phyloP scores from a whole-genome alignment of 2,797 vertebrate species.

The Stomatorhinus walkeri region DNA sequence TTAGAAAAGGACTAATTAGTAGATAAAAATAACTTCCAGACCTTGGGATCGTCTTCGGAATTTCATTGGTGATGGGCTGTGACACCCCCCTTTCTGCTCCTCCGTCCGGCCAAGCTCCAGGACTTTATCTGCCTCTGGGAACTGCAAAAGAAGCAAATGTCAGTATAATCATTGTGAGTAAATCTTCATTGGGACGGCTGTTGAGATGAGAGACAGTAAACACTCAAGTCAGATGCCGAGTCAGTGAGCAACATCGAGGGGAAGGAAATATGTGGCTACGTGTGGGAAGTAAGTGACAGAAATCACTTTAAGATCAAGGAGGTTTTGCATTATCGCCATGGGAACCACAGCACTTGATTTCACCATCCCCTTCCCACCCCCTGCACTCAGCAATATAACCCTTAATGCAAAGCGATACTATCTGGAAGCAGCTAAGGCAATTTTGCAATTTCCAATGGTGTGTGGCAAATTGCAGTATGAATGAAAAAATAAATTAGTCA shows the following conservation, averaged over 20 bases:
- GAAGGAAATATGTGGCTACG: neutral
- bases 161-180: neutral
- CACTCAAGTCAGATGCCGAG: neutral
- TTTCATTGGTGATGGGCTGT: constrained; percentile 70
- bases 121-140: constrained; percentile 58
- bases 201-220: neutral
- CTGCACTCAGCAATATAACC: neutral
- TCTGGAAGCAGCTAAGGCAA: neutral
- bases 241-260: neutral
- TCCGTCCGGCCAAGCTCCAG: constrained; percentile 58
- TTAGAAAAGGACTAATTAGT: neutral
- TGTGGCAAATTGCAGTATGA: neutral
- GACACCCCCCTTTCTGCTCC: constrained; percentile 57
- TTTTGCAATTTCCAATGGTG: constrained; percentile 19
- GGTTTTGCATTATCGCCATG: constrained; percentile 19
- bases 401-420: constrained; percentile 29
- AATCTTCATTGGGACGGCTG: neutral
- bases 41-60: constrained; percentile 78
- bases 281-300: neutral
- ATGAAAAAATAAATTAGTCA: neutral
- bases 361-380: neutral
- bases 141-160: constrained; percentile 42
- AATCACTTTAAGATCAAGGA: constrained; percentile 6
- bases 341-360: constrained; percentile 8
- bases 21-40: constrained; percentile 36